Percentiles rank a stretch among this genome's conserved stretches.
These are phyloP conservation scores for Cydia pomonella DNA, from an alignment of 1,140 invertebrate genomes.

Conservation along the genomic window DNA sequence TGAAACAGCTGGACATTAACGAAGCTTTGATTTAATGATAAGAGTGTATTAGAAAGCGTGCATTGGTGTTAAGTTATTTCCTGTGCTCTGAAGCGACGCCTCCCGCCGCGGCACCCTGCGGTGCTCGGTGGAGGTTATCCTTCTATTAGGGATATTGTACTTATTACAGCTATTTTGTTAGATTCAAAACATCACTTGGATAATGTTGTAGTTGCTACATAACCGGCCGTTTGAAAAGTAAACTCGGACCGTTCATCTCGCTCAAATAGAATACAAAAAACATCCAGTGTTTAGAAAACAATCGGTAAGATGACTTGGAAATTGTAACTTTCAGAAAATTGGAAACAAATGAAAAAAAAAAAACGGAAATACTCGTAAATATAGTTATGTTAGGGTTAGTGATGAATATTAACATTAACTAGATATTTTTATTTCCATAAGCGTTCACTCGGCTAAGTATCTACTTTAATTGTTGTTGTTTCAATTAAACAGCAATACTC, in stretches of 20 bases:
- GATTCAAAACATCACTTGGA: not conserved
- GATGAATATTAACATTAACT: too few species aligned
- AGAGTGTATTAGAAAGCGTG: slow-evolving; percentile 25
- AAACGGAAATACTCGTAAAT: too few species aligned
- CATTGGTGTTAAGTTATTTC: slow-evolving; percentile 27
- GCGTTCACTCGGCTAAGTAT: not conserved
- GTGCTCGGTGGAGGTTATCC: slow-evolving; percentile 1
- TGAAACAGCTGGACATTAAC: slow-evolving; percentile 28
- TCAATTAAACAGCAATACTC: too few species aligned
- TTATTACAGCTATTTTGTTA: slow-evolving; percentile 4
- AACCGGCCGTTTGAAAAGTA: not conserved
- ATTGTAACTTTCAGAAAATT: too few species aligned
- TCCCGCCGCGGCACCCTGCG: not conserved
- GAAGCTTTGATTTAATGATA: slow-evolving; percentile 32
- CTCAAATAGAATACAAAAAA: too few species aligned
- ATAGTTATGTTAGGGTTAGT: too few species aligned
- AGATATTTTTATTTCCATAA: too few species aligned
- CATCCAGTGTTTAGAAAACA: too few species aligned
- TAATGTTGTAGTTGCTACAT: not conserved
- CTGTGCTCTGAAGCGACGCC: slow-evolving; percentile 5
- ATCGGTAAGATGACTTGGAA: too few species aligned
- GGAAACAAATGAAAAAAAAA: too few species aligned
- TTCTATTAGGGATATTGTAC: slow-evolving; percentile 23
- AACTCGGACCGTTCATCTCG: not conserved
- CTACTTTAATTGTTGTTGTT: not conserved